phyloP scores from a whole-genome alignment of 1,140 invertebrate species.

The Drosophila tristis region DNA sequence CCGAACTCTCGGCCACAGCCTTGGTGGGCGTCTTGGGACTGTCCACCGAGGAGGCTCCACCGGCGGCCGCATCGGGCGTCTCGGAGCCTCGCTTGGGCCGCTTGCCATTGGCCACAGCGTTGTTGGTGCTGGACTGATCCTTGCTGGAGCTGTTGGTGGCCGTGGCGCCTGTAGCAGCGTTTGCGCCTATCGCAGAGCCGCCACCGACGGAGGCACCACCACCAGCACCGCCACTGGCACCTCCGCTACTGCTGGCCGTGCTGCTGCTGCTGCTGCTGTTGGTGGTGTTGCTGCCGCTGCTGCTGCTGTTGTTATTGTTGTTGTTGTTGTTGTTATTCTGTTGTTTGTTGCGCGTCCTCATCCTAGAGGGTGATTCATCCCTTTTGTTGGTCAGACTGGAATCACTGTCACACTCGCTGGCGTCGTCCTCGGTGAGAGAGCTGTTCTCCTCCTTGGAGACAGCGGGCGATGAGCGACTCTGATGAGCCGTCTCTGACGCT shows the following conservation, averaged over 20 bases:
- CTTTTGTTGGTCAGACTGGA: conserved; percentile 89
- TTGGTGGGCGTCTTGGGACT: conserved; percentile 86
- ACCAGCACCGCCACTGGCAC: conserved; percentile 36
- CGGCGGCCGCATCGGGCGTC: conserved; percentile 86
- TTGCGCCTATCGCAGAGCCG: too few relatives aligned
- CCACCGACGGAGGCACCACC: conserved; percentile 39
- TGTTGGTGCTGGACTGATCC: conserved; percentile 80
- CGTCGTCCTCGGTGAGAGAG: conserved; percentile 97
- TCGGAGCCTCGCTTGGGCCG: conserved; percentile 90
- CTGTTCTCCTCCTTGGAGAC: conserved; percentile 89
- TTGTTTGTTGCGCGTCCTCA: conserved; percentile 93
- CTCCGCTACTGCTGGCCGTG: conserved; percentile 47
- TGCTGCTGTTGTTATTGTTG: conserved; percentile 50
- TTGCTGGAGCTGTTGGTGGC: conserved; percentile 55
- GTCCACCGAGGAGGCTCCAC: conserved; percentile 67
- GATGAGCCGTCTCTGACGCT: conserved; percentile 77
- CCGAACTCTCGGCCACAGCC: conserved; percentile 85
- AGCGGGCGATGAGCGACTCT: conserved; percentile 86
- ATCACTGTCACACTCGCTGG: conserved; percentile 96
- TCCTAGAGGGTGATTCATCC: conserved; percentile 92
- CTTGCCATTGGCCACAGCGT: conserved; percentile 86
- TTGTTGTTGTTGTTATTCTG: conserved; percentile 68
- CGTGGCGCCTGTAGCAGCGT: conserved; percentile 18
- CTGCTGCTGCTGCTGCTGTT: conserved; percentile 41
- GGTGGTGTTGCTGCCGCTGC: conserved; percentile 40